These are phyloP conservation scores for Nomada ruficornis DNA, from an alignment of 2,888 invertebrate species.

Conservation along the genomic window DNA sequence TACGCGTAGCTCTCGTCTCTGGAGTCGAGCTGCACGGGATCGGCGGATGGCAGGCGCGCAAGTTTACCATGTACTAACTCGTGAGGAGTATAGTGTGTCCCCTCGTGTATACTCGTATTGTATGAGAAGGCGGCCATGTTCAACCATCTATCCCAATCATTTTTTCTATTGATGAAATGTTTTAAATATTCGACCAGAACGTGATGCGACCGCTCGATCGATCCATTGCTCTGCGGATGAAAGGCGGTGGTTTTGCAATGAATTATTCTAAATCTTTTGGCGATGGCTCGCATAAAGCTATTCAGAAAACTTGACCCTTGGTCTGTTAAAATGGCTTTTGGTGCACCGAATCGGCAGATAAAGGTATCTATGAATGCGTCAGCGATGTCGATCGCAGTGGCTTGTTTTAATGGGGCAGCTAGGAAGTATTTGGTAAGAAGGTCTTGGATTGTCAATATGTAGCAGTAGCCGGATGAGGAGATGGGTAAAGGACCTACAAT, in stretches of 20 bases:
- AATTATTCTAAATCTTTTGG: background rate
- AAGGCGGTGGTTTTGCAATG: background rate
- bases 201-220: background rate
- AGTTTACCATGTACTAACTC: background rate
- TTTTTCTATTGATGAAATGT: too few species aligned
- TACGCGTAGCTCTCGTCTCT: background rate
- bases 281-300: background rate
- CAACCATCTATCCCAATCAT: background rate
- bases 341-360: background rate
- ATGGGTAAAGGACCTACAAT: conserved; percentile 36
- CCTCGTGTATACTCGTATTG: background rate
- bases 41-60: background rate
- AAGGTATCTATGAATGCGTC: background rate
- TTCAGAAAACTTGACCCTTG: background rate
- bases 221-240: background rate
- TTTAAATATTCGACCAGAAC: background rate
- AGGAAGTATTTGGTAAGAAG: background rate
- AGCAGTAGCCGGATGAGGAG: background rate
- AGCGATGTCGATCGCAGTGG: background rate
- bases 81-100: background rate
- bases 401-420: background rate
- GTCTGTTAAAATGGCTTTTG: background rate
- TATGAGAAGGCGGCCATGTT: background rate
- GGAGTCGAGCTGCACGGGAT: background rate
- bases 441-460: background rate